Percentiles rank a stretch among this genome's conserved stretches.
These are phyloP conservation scores for Lutraria lutraria DNA, from an alignment of 2,888 invertebrate species.

Conservation along the genomic window DNA sequence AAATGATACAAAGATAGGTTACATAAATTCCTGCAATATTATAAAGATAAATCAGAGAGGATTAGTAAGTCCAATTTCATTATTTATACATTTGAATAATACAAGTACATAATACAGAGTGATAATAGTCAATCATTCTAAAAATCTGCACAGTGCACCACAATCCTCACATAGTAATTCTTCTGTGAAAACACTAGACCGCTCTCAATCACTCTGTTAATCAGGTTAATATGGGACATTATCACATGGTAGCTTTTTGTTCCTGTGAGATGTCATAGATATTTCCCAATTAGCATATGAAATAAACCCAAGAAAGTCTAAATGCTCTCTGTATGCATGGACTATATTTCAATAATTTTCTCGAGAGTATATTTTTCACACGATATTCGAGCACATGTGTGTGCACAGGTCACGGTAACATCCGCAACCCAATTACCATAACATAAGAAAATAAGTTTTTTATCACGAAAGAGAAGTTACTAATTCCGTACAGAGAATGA, in stretches of 20 bases:
- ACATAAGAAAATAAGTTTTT: conserved; percentile 3
- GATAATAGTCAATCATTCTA: neutral
- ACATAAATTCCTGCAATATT: conserved; percentile 41
- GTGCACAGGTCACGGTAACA: conserved; percentile 7
- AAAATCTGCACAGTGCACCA: neutral
- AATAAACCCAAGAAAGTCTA: conserved; percentile 11
- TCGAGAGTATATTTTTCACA: neutral
- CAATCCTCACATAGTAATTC: neutral
- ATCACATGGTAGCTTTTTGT: conserved; percentile 14
- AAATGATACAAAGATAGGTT: conserved; percentile 15
- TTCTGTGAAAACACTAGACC: neutral
- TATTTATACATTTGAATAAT: conserved; percentile 23
- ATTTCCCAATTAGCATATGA: neutral
- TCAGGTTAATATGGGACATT: conserved; percentile 15
- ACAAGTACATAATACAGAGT: conserved; percentile 32
- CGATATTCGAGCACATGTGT: conserved; percentile 12
- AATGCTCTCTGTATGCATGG: conserved; percentile 1
- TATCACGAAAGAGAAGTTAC: conserved; percentile 10
- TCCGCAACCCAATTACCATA: neutral
- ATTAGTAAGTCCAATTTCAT: conserved; percentile 9
- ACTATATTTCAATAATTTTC: neutral
- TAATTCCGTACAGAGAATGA: conserved; percentile 12
- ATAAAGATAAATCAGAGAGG: conserved; percentile 18
- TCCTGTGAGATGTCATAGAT: neutral
- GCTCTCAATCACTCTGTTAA: neutral